These are phyloP conservation scores for Perca schrenkii DNA, from an alignment of 2,113 vertebrate genomes.

Conservation along the genomic window DNA sequence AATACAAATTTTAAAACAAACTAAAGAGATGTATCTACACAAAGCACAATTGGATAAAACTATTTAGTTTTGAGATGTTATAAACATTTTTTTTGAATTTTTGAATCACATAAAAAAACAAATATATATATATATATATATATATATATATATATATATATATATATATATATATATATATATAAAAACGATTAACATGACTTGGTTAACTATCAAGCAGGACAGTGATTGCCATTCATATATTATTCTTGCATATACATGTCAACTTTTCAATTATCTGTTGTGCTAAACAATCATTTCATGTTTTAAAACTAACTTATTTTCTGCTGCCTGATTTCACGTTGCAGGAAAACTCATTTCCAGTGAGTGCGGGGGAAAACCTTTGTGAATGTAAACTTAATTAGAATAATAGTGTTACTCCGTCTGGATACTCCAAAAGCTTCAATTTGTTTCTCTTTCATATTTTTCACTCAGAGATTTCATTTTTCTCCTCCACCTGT, in stretches of 20 bases:
- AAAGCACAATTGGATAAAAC: too few species aligned
- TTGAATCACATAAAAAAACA: neutral
- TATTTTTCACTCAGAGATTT: slow-evolving; percentile 47
- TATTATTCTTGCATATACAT: neutral
- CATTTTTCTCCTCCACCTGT: slow-evolving; percentile 48
- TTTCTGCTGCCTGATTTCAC: neutral
- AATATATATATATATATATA: too few species aligned
- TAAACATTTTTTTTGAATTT: neutral
- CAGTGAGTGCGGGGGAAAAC: neutral
- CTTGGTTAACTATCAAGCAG: neutral
- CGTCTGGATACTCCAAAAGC: slow-evolving; percentile 34
- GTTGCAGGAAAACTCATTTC: slow-evolving; percentile 42
- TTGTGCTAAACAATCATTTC: slow-evolving; percentile 23
- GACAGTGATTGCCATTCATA: neutral
- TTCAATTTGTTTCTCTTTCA: slow-evolving; percentile 44
- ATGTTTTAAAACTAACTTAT: slow-evolving; percentile 5
- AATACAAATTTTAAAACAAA: neutral
- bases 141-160: too few species aligned
- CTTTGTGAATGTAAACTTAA: slow-evolving; percentile 51
- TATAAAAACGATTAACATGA: neutral
- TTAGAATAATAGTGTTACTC: slow-evolving; percentile 54
- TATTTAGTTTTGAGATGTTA: neutral
- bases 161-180: too few species aligned
- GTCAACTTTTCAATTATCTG: slow-evolving; percentile 54
- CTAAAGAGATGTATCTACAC: neutral